Evolutionary conservation across 2,113 vertebrate genomes (phyloP), one percentile per base, ranked within the genome.

Genomic region (Platanista minor): DNA sequence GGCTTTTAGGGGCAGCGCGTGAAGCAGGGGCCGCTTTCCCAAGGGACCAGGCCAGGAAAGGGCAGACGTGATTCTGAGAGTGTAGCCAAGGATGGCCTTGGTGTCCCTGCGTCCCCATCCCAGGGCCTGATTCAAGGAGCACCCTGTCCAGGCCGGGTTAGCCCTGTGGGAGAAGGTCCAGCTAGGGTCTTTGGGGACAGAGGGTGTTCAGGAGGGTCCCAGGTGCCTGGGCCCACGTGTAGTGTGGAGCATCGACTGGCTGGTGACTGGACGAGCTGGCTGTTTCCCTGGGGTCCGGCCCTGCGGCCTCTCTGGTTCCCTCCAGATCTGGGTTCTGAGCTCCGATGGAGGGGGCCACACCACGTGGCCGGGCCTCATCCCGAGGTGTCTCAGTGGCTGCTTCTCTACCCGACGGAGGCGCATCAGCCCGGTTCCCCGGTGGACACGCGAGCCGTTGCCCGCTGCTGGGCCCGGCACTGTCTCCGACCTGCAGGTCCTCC

Each of bases 391-490:
- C 7, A 0, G 14, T 13, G 3, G 67, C 21, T 1, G 46, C n/a
- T 31, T 41, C 67, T 3, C 31, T 17, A 0, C 46, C 27, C 17
- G 0, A 1, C 0, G 1, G 57, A 61, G 66, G 3, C 3, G 54
- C 43, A 21, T 57, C 86, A 14, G 12, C 39, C 2, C 0, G 5
- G 0, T 21, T 4, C 25, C 49, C 6, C 12, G 6, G 2, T 6
- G 43, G 69, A 66, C 36, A 67, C 11, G 3, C 2, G 1, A 43
- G 46, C 36, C 27, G 27, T 54, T 21, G n/a, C n/a, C 72, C 8
- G 1, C 71, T 18, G 20, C 31, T 5, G 5, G 8, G 39, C 10
- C 2, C 1, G 2, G 59, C 12, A 6, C 89, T 17, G 21, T 15
- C 27, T 91, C 4, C 3, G 20, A 33, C 23, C 17, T 0, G 8